A percentile compares a stretch with the other conserved stretches of the same genome.
phyloP scores from a whole-genome alignment of 2,888 invertebrate species.

The Microplitis deprimator region DNA sequence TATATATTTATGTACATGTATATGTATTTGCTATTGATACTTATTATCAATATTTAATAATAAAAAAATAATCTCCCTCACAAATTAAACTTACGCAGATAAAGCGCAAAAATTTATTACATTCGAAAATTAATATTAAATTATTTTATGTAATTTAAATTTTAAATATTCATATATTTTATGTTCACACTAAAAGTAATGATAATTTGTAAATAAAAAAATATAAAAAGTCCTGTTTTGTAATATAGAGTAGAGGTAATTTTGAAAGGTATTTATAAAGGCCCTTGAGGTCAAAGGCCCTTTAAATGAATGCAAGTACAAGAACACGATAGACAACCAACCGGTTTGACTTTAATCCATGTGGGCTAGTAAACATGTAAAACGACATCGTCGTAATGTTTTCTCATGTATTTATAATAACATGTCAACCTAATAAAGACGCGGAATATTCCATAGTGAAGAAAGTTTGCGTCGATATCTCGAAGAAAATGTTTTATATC shows the following conservation, averaged over 20 bases:
- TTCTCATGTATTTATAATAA: not conserved
- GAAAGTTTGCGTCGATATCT: constrained; percentile 24
- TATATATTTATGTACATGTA: too few relatives aligned
- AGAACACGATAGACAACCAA: not conserved
- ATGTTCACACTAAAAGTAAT: too few relatives aligned
- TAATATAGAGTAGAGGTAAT: not conserved
- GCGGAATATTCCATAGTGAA: constrained; percentile 21
- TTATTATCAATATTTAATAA: too few relatives aligned
- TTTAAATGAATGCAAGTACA: not conserved
- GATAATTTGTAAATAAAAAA: not conserved
- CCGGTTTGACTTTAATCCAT: not conserved
- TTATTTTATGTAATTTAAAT: too few relatives aligned
- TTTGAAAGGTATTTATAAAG: not conserved
- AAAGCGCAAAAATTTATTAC: too few relatives aligned
- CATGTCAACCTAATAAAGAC: constrained; percentile 7
- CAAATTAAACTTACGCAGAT: too few relatives aligned
- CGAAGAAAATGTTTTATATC: constrained; percentile 4
- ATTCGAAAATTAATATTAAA: too few relatives aligned
- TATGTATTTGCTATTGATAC: too few relatives aligned
- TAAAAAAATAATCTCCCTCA: too few relatives aligned
- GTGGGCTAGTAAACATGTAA: not conserved
- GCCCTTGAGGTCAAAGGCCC: not conserved
- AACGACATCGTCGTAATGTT: not conserved
- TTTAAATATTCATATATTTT: too few relatives aligned
- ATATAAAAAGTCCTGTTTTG: not conserved